Conservation (phyloP, 2,797 vertebrate genomes). For the Sciurus carolinensis region DNA sequence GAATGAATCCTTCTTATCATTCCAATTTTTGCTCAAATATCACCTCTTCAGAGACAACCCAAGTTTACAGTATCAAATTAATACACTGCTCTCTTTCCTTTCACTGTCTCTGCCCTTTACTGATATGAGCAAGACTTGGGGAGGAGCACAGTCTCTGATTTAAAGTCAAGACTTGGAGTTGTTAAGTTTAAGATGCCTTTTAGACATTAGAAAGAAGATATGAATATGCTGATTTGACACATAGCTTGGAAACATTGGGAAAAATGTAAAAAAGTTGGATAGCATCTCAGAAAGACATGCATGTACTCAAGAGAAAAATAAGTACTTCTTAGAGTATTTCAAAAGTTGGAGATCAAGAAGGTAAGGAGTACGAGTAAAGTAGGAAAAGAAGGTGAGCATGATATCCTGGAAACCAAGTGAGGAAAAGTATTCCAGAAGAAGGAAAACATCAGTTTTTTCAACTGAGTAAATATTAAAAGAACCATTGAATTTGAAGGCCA, state of each 20-base stretch:
- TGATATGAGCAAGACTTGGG: neutral
- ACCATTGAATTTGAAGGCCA: neutral
- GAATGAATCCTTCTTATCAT: neutral
- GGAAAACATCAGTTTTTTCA: neutral
- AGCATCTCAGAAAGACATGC: neutral
- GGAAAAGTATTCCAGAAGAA: conserved; percentile 3
- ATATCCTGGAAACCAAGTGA: neutral
- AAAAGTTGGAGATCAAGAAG: conserved; percentile 39
- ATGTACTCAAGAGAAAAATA: neutral
- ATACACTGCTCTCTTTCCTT: neutral
- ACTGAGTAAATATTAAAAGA: neutral
- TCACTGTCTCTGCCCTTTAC: neutral
- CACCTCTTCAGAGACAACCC: neutral
- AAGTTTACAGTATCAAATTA: neutral
- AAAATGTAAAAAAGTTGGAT: neutral
- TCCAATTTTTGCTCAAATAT: conserved; percentile 34
- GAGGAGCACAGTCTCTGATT: neutral
- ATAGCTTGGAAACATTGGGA: neutral
- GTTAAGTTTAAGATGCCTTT: conserved; percentile 42
- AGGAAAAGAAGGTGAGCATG: neutral
- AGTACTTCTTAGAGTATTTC: neutral
- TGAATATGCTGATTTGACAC: neutral
- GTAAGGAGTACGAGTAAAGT: neutral
- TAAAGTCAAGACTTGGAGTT: neutral
- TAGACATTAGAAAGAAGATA: neutral